Evolutionary conservation across 2,888 invertebrate species (phyloP).

Genomic region (Nemurella pictetii): DNA sequence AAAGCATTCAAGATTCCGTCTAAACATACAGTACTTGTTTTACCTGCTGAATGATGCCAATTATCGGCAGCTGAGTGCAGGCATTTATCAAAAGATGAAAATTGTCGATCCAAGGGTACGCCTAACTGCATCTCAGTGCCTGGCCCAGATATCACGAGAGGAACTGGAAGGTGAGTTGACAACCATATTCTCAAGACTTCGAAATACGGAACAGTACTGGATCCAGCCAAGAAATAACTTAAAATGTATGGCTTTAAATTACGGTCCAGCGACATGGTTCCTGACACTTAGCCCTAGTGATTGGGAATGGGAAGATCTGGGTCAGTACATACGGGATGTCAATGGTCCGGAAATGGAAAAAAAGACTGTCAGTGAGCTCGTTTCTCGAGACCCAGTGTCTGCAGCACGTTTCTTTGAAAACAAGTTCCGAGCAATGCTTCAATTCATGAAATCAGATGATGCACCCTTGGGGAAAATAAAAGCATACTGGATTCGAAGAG

Average conservation of each 20-base stretch:
- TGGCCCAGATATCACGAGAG: too few relatives aligned
- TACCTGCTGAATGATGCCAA: too few relatives aligned
- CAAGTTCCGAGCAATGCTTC: constrained; percentile 46
- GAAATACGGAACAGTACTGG: constrained; percentile 46
- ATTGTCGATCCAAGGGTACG: too few relatives aligned
- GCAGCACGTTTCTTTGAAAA: constrained; percentile 47
- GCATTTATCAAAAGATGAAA: too few relatives aligned
- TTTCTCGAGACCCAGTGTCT: constrained; percentile 47
- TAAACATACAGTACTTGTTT: too few relatives aligned
- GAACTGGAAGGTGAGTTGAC: constrained; percentile 41
- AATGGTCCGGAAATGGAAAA: constrained; percentile 44
- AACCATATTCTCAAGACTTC: constrained; percentile 45
- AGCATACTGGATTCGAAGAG: too few relatives aligned
- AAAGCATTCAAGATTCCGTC: too few relatives aligned
- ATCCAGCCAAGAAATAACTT: constrained; percentile 44
- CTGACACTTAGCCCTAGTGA: neutral
- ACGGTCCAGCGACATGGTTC: constrained; percentile 38
- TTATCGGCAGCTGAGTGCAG: too few relatives aligned
- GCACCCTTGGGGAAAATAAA: too few relatives aligned
- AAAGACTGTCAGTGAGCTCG: constrained; percentile 46
- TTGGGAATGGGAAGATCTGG: neutral
- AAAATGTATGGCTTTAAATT: constrained; percentile 44
- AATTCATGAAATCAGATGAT: too few relatives aligned
- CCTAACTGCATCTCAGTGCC: too few relatives aligned
- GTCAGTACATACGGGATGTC: constrained; percentile 45